These are phyloP conservation scores for Ibidorhyncha struthersii DNA, from an alignment of 2,113 vertebrate genomes.

Conservation along the genomic window DNA sequence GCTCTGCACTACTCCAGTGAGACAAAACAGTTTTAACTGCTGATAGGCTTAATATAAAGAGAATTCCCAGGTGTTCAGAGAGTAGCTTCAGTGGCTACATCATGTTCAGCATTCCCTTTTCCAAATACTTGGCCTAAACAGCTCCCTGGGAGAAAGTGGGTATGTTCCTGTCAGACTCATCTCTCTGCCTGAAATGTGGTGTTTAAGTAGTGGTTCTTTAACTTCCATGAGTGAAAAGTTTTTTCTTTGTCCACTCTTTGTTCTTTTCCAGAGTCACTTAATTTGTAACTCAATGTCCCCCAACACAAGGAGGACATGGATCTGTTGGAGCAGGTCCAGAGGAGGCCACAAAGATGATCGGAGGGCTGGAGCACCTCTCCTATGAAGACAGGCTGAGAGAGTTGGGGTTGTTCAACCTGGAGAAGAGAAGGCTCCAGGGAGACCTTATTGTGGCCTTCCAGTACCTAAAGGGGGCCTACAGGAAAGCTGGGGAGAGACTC, in stretches of 20 bases:
- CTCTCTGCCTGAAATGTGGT: background rate
- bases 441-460: no score
- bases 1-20: background rate
- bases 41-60: background rate
- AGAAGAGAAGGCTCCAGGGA: no score
- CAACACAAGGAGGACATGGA: no score
- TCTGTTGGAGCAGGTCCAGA: no score
- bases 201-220: background rate
- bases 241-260: background rate
- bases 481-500: no score
- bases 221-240: background rate
- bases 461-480: no score
- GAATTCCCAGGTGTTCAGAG: background rate
- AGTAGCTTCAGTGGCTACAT: background rate
- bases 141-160: background rate
- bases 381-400: no score
- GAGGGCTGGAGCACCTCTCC: no score
- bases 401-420: no score
- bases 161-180: background rate
- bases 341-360: no score
- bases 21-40: background rate
- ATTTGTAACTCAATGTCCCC: background rate
- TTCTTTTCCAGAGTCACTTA: background rate
- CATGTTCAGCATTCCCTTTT: background rate
- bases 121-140: background rate